Conservation (phyloP, 2,113 vertebrate genomes). For the Melanostigma gelatinosum region DNA sequence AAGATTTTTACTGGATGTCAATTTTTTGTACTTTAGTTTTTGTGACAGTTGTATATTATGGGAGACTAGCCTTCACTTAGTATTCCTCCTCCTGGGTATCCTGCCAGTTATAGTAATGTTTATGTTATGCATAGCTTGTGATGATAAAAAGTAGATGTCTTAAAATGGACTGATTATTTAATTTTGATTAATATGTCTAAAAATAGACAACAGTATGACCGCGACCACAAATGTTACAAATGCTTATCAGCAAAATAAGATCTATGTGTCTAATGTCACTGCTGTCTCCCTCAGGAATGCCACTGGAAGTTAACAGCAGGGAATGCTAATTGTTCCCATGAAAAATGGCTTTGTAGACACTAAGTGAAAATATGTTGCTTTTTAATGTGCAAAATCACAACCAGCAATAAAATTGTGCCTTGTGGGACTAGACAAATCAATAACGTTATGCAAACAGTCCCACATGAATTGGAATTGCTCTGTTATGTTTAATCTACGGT, state of each 20-base stretch:
- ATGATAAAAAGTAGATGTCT: constrained; percentile 17
- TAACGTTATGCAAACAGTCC: constrained; percentile 29
- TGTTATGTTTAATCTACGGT: constrained; percentile 42
- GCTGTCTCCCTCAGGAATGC: constrained; percentile 26
- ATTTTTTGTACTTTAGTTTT: not conserved
- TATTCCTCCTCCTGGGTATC: constrained; percentile 10
- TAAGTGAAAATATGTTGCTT: constrained; percentile 42
- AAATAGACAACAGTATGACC: not conserved
- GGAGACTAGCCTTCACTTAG: constrained; percentile 25
- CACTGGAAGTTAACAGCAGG: constrained; percentile 43
- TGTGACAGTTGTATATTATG: not conserved
- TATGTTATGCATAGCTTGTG: not conserved
- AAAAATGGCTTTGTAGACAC: constrained; percentile 53
- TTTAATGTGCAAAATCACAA: constrained; percentile 47
- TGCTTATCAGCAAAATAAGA: constrained; percentile 21
- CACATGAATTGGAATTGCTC: constrained; percentile 33
- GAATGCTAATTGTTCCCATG: constrained; percentile 43
- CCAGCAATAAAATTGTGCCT: constrained; percentile 30
- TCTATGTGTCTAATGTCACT: constrained; percentile 37
- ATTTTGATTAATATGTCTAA: constrained; percentile 3
- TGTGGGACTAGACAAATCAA: constrained; percentile 37
- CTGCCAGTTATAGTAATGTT: constrained; percentile 8
- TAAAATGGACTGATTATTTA: not conserved
- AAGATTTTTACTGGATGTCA: not conserved
- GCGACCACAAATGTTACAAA: not conserved